phyloP scores from a whole-genome alignment of 1,140 invertebrate species.

The Helicoverpa armigera region DNA sequence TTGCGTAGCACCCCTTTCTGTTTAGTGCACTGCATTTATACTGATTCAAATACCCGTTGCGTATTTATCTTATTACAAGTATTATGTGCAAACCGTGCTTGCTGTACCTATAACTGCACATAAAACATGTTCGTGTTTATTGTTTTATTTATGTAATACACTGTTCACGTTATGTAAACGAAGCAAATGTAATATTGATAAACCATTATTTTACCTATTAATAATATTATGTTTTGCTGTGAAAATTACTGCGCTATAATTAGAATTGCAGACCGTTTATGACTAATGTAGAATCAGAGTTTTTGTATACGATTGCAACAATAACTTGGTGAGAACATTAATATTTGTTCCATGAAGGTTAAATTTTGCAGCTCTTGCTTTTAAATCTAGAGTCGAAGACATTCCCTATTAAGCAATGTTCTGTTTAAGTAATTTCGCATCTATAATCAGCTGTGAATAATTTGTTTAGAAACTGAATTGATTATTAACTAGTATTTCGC shows the following conservation, averaged over 20 bases:
- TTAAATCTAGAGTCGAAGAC: constrained; percentile 28
- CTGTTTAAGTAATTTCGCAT: constrained; percentile 15
- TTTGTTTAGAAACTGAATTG: constrained; percentile 26
- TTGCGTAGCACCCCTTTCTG: constrained; percentile 32
- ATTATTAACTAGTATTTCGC: constrained; percentile 23
- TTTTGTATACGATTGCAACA: constrained; percentile 44
- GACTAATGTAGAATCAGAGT: constrained; percentile 26
- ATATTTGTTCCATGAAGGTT: constrained; percentile 35
- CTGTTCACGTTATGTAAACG: constrained; percentile 12
- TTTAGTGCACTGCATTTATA: constrained; percentile 56
- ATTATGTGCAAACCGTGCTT: constrained; percentile 49
- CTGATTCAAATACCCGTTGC: constrained; percentile 60
- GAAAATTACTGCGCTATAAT: neutral
- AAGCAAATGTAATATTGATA: constrained; percentile 26
- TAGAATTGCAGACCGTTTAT: constrained; percentile 17
- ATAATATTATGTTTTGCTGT: constrained; percentile 7
- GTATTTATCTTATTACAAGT: constrained; percentile 62
- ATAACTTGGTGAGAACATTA: constrained; percentile 33
- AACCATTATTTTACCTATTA: constrained; percentile 18
- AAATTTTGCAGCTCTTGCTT: constrained; percentile 40
- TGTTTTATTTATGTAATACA: constrained; percentile 44
- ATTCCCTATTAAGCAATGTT: constrained; percentile 8
- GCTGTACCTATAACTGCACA: neutral
- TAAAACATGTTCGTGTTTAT: constrained; percentile 21
- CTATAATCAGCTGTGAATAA: constrained; percentile 9